Percentiles rank a stretch among this genome's conserved stretches.
Conservation (phyloP, 2,888 invertebrate species). For the Augochlorella aurata region DNA sequence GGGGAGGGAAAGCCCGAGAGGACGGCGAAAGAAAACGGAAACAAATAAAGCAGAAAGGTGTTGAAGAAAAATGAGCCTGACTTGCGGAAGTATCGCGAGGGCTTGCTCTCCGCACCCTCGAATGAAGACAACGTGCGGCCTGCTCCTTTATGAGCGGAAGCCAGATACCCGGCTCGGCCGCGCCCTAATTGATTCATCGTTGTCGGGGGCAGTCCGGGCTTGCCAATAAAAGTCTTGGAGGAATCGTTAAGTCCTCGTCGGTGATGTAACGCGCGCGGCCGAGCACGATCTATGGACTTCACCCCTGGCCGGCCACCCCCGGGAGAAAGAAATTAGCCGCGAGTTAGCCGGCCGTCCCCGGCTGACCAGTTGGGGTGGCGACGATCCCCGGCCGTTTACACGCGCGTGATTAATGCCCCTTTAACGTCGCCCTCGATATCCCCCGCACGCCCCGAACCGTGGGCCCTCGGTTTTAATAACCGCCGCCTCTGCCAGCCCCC, state of each 20-base stretch:
- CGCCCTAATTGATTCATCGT: slow-evolving; percentile 52
- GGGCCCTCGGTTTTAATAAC: slow-evolving; percentile 73
- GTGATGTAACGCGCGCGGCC: neutral
- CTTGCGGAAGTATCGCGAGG: neutral
- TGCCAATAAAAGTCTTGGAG: slow-evolving; percentile 32
- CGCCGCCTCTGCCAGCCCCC: slow-evolving; percentile 39
- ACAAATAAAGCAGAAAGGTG: neutral
- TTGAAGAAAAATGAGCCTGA: neutral
- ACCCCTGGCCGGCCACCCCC: slow-evolving; percentile 36
- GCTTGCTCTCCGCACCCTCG: neutral
- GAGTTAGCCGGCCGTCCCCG: slow-evolving; percentile 53
- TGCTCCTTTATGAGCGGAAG: slow-evolving; percentile 6
- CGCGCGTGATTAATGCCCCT: slow-evolving; percentile 72
- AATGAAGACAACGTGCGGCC: neutral
- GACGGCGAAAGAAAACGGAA: neutral
- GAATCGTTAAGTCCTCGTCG: slow-evolving; percentile 40
- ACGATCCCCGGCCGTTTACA: slow-evolving; percentile 50
- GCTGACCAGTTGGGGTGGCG: neutral
- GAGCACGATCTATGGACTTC: neutral
- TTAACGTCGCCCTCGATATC: slow-evolving; percentile 54
- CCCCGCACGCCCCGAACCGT: slow-evolving; percentile 42
- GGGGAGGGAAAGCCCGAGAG: too few relatives aligned
- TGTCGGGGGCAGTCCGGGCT: slow-evolving; percentile 1
- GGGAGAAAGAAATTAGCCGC: slow-evolving; percentile 65
- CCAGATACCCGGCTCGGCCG: neutral